Base-by-base conservation (phyloP, 2,888 invertebrate genomes). In the Drosophila paranaensis region DNA sequence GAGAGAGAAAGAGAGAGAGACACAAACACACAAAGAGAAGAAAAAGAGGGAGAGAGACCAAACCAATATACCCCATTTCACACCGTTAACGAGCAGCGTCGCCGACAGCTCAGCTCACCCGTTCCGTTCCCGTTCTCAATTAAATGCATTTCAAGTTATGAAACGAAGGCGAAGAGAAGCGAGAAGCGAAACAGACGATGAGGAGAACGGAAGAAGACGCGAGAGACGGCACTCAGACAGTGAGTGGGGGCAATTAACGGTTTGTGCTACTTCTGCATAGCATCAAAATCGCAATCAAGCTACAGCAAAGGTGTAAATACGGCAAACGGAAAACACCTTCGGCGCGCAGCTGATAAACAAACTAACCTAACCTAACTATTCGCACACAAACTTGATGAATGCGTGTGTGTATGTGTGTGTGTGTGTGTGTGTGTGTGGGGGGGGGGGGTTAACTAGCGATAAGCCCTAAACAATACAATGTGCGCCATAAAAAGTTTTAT, bases 341-440 rank as follows among this genome's bases (percentile, higher is more conserved):
- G 33, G 4, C 8, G 11, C n/a, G 13, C 60, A 33, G 62, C 60
- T 61, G 79, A 82, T 82, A 77, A 71, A 71, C 74, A 82, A 76
- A 77, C 65, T 70, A 81, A 80, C 74, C 80, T 77, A 64, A 74
- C 77, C 81, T 73, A 81, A 81, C 80, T 63, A 75, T 55, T 42
- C 45, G 57, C 42, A 55, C 27, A 42, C 25, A 10, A 33, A 25
- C n/a, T 35, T 11, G 33, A 30, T 37, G 35, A 27, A 1, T 20
- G 20, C 20, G 2, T 20, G 48, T 48, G 30, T 48, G 48, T 33
- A 2, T 20, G 20, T 20, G 20, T 20, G 20, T 20, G 20, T 20
- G 20, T 14, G 48, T 48, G n/a, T 48, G 48, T 48, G n/a, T n/a
- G n/a, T n/a, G n/a, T n/a, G n/a, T n/a, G n/a, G n/a, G n/a, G n/a